Evolutionary conservation across 1,140 invertebrate genomes (phyloP).

Genomic region (Manduca sexta): DNA sequence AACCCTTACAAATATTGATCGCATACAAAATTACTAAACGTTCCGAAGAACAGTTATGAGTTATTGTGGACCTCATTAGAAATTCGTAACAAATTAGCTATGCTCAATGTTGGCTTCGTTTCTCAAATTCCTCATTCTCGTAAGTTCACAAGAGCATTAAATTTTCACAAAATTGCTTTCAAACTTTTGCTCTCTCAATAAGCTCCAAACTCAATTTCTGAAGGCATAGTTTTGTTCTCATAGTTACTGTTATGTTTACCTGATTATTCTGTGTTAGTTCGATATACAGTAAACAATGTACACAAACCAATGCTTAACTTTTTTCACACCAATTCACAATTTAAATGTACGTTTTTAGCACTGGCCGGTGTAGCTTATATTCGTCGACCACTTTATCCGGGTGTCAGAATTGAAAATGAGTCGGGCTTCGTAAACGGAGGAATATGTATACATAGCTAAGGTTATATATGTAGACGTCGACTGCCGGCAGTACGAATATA

Average conservation of each 20-base stretch:
- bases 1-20: no score
- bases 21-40: background rate
- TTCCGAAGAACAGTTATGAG: conserved; percentile 2
- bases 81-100: conserved; percentile 60
- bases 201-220: conserved; percentile 52
- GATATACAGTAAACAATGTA: no score
- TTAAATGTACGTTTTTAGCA: conserved; percentile 18
- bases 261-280: no score
- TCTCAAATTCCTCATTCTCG: conserved; percentile 58
- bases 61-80: conserved; percentile 36
- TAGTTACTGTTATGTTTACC: conserved; percentile 39
- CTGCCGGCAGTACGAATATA: conserved; percentile 57
- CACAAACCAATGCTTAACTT: no score
- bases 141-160: conserved; percentile 60
- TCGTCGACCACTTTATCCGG: conserved; percentile 47
- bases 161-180: conserved; percentile 67
- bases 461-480: conserved; percentile 34
- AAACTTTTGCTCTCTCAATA: conserved; percentile 62
- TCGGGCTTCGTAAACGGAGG: conserved; percentile 49
- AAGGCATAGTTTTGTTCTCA: conserved; percentile 57
- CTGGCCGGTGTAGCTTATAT: conserved; percentile 34
- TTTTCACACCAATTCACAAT: no score
- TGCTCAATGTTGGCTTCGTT: conserved; percentile 55
- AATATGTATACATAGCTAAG: conserved; percentile 32
- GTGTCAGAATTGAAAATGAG: conserved; percentile 69